These are phyloP conservation scores for Melanerpes aurifrons DNA, from an alignment of 2,113 vertebrate species.

Conservation along the genomic window DNA sequence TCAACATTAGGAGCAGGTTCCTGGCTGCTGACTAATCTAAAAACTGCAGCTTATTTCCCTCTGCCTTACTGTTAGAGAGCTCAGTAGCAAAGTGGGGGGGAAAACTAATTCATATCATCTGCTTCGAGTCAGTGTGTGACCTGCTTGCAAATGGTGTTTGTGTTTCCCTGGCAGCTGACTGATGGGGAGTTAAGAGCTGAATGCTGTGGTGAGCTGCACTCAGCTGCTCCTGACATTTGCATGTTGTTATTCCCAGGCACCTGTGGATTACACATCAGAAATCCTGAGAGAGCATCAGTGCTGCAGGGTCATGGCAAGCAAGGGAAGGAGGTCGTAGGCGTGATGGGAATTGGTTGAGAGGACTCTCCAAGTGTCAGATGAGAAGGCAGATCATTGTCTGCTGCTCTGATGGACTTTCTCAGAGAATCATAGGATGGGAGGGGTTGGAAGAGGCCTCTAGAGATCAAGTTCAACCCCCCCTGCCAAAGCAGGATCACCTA, in stretches of 20 bases:
- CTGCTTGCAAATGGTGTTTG: not conserved
- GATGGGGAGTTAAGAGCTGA: not conserved
- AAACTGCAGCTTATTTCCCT: not conserved
- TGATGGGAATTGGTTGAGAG: not conserved
- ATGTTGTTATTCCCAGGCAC: not conserved
- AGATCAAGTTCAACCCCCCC: too few relatives aligned
- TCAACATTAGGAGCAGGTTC: not conserved
- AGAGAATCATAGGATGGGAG: too few relatives aligned
- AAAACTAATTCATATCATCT: not conserved
- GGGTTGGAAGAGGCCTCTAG: too few relatives aligned
- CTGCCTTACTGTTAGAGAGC: not conserved
- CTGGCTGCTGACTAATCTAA: not conserved
- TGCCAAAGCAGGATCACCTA: too few relatives aligned
- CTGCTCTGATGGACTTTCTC: not conserved
- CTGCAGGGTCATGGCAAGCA: not conserved
- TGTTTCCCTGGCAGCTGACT: not conserved
- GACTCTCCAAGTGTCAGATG: not conserved
- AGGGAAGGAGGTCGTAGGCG: not conserved
- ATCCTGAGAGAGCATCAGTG: not conserved
- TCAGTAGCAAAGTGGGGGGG: not conserved
- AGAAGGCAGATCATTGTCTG: not conserved
- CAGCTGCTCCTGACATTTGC: not conserved
- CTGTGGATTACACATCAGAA: not conserved
- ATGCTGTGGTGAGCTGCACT: not conserved
- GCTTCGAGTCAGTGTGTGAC: not conserved